Percentiles rank a stretch among this genome's conserved stretches.
Evolutionary conservation across 2,888 invertebrate genomes (phyloP).

Genomic region (Phyllotreta cruciferae): DNA sequence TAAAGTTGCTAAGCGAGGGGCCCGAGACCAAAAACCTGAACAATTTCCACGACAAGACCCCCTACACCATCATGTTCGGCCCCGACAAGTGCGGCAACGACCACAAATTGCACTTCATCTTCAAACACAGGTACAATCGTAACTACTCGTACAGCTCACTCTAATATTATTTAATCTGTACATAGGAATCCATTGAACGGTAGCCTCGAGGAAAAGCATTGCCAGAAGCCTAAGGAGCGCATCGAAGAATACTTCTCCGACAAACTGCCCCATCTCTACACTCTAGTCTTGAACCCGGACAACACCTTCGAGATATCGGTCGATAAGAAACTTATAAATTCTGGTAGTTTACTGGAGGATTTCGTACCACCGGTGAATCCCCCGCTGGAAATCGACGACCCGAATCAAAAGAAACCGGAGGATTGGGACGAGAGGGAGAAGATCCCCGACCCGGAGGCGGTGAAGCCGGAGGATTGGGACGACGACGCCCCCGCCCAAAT

Average conservation of each 20-base stretch:
- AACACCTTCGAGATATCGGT: slow-evolving; percentile 81
- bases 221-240: slow-evolving; percentile 86
- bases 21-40: slow-evolving; percentile 74
- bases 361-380: slow-evolving; percentile 95
- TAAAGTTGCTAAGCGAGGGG: slow-evolving; percentile 83
- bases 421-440: slow-evolving; percentile 88
- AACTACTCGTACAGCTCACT: not conserved
- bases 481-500: slow-evolving; percentile 92
- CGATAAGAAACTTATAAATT: slow-evolving; percentile 83
- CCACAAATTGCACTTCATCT: slow-evolving; percentile 91
- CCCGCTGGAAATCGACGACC: slow-evolving; percentile 92
- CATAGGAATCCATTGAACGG: slow-evolving; percentile 88
- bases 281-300: slow-evolving; percentile 79
- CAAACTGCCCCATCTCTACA: slow-evolving; percentile 89
- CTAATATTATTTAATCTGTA: not conserved
- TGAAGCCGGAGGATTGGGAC: slow-evolving; percentile 97
- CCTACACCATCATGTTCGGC: slow-evolving; percentile 99
- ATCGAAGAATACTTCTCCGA: slow-evolving; percentile 90
- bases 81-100: slow-evolving; percentile 99
- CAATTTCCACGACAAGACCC: slow-evolving; percentile 92
- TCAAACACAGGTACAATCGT: slow-evolving; percentile 70
- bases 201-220: slow-evolving; percentile 90
- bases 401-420: slow-evolving; percentile 80
- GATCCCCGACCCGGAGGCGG: slow-evolving; percentile 63
- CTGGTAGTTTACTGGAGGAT: slow-evolving; percentile 87